Conservation (phyloP, 2,113 vertebrate genomes). For the Delphinus delphis region DNA sequence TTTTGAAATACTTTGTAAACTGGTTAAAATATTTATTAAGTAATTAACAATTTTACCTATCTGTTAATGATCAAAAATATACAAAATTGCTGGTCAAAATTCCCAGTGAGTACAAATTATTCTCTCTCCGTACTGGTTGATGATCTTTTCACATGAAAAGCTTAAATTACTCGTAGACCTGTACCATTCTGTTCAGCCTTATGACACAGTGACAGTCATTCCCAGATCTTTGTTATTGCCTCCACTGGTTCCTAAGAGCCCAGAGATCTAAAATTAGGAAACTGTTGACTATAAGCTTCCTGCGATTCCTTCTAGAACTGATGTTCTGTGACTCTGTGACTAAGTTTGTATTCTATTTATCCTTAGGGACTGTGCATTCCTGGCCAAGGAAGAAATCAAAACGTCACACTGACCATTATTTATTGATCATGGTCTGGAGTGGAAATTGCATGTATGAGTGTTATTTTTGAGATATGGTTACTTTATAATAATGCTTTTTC, state of each 20-base stretch:
- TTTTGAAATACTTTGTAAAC: constrained; percentile 37
- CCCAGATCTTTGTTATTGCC: neutral
- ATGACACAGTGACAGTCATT: neutral
- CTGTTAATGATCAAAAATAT: neutral
- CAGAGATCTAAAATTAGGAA: neutral
- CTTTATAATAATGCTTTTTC: neutral
- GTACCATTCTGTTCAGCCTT: neutral
- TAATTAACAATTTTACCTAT: neutral
- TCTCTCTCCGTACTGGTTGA: neutral
- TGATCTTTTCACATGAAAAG: neutral
- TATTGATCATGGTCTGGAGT: neutral
- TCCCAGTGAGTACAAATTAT: neutral
- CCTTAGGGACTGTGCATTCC: neutral
- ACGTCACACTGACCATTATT: neutral
- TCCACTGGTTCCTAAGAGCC: neutral
- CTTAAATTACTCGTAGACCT: neutral
- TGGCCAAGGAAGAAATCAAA: neutral
- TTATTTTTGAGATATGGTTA: neutral
- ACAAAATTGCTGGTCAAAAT: neutral
- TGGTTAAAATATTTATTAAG: neutral
- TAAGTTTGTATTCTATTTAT: neutral
- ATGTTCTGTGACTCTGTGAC: neutral
- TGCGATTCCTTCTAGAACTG: neutral
- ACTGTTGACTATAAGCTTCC: neutral
- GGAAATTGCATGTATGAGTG: neutral